Evolutionary conservation across 2,113 vertebrate species (phyloP).

Genomic region (Ammospiza caudacuta): DNA sequence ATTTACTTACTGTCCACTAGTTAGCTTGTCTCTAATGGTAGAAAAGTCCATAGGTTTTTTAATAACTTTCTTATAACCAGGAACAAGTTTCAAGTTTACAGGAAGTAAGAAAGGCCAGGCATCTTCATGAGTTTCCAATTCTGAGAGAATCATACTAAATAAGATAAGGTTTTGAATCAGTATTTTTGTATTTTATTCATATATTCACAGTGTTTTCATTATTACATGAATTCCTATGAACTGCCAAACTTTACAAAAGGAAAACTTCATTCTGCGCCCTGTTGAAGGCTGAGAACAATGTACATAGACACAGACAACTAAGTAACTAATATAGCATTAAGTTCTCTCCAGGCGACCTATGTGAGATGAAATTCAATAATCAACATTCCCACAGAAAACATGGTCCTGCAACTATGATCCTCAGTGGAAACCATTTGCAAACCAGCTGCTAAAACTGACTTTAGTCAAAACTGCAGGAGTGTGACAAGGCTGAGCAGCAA

Average conservation of each 20-base stretch:
- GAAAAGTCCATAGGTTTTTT: slow-evolving; percentile 99
- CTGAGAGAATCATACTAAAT: slow-evolving; percentile 89
- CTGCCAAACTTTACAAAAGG: not conserved
- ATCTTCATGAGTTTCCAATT: slow-evolving; percentile 96
- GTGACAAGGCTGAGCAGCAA: not conserved
- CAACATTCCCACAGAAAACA: not conserved
- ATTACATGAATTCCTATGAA: not conserved
- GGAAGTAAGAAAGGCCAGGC: slow-evolving; percentile 98
- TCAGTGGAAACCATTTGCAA: not conserved
- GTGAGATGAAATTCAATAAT: not conserved
- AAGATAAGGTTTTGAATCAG: slow-evolving; percentile 45
- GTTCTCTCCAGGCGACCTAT: not conserved
- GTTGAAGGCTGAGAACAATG: not conserved
- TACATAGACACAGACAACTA: not conserved
- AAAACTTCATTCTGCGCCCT: not conserved
- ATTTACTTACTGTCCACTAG: slow-evolving; percentile 89
- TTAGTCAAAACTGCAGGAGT: not conserved
- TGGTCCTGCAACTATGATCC: accelerated
- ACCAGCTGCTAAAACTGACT: not conserved
- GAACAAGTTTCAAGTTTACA: slow-evolving; percentile 97
- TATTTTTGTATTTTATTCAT: not conserved
- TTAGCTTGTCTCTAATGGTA: slow-evolving; percentile 96
- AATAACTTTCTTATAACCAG: slow-evolving; percentile 97
- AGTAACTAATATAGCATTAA: not conserved
- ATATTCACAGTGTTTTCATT: not conserved